A percentile compares a stretch with the other conserved stretches of the same genome.
These are phyloP conservation scores for Nesospiza acunhae DNA, from an alignment of 2,113 vertebrate genomes.

Conservation along the genomic window DNA sequence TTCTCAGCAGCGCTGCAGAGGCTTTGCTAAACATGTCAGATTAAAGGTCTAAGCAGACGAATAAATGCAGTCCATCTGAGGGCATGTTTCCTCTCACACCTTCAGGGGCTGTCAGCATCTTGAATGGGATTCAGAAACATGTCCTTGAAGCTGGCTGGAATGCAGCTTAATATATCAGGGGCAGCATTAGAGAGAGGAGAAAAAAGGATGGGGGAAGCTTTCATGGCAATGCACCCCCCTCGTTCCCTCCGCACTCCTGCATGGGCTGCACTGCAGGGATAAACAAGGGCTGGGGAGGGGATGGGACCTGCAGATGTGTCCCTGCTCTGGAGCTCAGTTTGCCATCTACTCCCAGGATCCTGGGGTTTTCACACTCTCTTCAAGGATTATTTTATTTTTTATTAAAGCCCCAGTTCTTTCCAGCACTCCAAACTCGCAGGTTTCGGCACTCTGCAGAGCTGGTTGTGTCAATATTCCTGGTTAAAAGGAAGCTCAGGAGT, in stretches of 20 bases:
- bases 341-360: accelerated
- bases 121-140: constrained; percentile 60
- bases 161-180: constrained; percentile 2
- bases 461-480: background rate
- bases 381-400: background rate
- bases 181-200: constrained; percentile 19
- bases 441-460: background rate
- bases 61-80: constrained; percentile 53
- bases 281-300: background rate
- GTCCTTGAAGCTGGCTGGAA: constrained; percentile 50
- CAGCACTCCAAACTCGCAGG: background rate
- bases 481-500: background rate
- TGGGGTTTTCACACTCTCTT: background rate
- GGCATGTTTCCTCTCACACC: constrained; percentile 46
- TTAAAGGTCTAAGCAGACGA: constrained; percentile 36
- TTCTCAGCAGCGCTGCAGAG: background rate
- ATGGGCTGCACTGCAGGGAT: background rate
- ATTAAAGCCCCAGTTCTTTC: background rate
- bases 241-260: background rate
- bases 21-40: constrained; percentile 65
- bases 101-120: constrained; percentile 33
- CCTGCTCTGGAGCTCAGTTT: background rate
- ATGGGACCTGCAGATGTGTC: background rate
- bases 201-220: constrained; percentile 39
- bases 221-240: background rate